phyloP scores from a whole-genome alignment of 2,888 invertebrate genomes.

The Eulithis testata region DNA sequence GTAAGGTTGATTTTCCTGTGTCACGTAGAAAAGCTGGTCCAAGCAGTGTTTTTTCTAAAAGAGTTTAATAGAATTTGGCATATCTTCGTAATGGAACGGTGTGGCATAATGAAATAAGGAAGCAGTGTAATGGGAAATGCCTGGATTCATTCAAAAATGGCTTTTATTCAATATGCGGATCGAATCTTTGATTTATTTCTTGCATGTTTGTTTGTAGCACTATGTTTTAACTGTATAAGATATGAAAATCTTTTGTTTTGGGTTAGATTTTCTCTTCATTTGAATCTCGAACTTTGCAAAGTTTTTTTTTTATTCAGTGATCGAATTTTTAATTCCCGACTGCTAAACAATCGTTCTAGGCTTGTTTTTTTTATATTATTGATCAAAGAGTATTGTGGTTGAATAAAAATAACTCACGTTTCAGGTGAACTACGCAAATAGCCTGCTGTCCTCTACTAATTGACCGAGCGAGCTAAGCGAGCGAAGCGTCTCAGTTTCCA shows the following conservation, averaged over 20 bases:
- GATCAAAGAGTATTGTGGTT: no score
- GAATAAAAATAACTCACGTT: no score
- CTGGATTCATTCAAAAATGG: slow-evolving; percentile 72
- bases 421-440: no score
- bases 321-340: no score
- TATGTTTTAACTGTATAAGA: background rate
- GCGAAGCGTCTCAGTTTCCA: no score
- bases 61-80: slow-evolving; percentile 79
- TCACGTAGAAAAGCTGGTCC: slow-evolving; percentile 42
- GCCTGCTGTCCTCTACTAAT: no score
- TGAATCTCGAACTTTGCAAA: no score
- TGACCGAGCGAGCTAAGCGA: no score
- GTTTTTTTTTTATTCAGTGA: no score
- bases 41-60: slow-evolving; percentile 65
- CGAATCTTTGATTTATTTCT: slow-evolving; percentile 46
- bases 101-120: slow-evolving; percentile 79
- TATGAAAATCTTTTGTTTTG: background rate
- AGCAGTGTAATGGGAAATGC: slow-evolving; percentile 68
- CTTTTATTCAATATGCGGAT: slow-evolving; percentile 73
- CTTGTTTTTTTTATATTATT: no score
- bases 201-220: background rate
- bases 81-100: slow-evolving; percentile 78
- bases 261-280: no score
- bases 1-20: slow-evolving; percentile 19
- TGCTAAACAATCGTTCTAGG: no score